Percentiles rank a stretch among this genome's conserved stretches.
Conservation (phyloP, 1,140 invertebrate genomes). For the Solenopsis invicta region DNA sequence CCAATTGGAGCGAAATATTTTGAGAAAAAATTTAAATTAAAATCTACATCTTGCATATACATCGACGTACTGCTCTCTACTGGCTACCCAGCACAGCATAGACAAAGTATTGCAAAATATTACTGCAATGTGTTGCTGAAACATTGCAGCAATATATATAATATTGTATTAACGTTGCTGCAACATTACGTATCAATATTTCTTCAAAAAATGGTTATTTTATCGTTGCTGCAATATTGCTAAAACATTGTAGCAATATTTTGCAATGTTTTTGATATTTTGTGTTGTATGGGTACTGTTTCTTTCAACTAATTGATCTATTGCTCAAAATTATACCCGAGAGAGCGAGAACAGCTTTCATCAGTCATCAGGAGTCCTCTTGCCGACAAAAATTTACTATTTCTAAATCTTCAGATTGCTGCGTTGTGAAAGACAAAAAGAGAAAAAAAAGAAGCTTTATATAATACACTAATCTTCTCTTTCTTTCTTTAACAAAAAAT, state of each 20-base stretch:
- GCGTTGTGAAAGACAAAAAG: not conserved
- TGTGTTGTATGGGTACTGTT: not conserved
- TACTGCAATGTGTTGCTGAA: no score
- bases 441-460: constrained; percentile 35
- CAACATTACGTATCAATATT: no score
- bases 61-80: not conserved
- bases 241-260: no score
- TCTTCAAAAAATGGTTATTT: no score
- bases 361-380: not conserved
- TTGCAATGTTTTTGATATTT: no score
- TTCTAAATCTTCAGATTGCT: not conserved
- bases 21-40: not conserved
- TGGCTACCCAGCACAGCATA: no score
- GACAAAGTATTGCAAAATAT: no score
- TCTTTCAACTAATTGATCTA: not conserved
- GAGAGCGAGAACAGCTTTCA: not conserved
- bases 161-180: no score
- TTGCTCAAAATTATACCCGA: not conserved
- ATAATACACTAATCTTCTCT: constrained; percentile 13
- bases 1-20: not conserved
- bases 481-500: constrained; percentile 5
- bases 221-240: no score
- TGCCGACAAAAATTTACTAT: constrained; percentile 16
- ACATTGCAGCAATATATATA: no score
- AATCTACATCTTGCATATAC: not conserved